These are phyloP conservation scores for Myripristis jacobus DNA, from an alignment of 2,797 vertebrate species.

Conservation along the genomic window DNA sequence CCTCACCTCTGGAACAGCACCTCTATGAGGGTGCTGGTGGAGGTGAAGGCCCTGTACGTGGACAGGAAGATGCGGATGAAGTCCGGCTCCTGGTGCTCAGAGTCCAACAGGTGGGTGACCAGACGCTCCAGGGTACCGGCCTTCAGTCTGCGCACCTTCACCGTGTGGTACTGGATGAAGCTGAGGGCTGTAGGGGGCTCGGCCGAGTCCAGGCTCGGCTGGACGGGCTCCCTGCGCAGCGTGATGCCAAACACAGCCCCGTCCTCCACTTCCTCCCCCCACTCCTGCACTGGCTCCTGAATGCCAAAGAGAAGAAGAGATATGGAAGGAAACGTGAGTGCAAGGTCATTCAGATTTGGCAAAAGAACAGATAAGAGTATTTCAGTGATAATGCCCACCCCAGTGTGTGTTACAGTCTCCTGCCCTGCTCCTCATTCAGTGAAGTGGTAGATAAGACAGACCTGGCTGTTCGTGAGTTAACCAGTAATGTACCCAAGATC, in stretches of 20 bases:
- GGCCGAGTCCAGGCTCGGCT: constrained; percentile 36
- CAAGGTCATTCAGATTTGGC: constrained; percentile 35
- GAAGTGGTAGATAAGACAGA: too few relatives aligned
- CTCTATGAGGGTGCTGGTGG: constrained; percentile 79
- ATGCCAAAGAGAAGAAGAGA: background rate
- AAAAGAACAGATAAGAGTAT: background rate
- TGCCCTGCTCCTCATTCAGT: too few relatives aligned
- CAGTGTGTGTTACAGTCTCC: background rate
- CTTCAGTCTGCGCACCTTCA: constrained; percentile 88
- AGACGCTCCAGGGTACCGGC: constrained; percentile 86
- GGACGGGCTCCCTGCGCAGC: constrained; percentile 83
- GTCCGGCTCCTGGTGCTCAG: constrained; percentile 78
- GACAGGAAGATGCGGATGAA: constrained; percentile 87
- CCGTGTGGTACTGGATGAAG: constrained; percentile 89
- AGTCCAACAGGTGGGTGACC: constrained; percentile 84
- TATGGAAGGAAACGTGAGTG: background rate
- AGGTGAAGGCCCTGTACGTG: constrained; percentile 88
- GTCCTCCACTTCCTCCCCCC: constrained; percentile 91
- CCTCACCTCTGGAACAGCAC: constrained; percentile 87
- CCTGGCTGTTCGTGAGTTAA: too few relatives aligned
- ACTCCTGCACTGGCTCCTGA: constrained; percentile 90
- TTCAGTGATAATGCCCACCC: background rate
- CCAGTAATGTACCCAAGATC: too few relatives aligned
- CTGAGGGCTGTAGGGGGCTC: constrained; percentile 39
- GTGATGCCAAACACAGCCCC: constrained; percentile 88